phyloP scores from a whole-genome alignment of 2,113 vertebrate genomes.

The Hippoglossus stenolepis region DNA sequence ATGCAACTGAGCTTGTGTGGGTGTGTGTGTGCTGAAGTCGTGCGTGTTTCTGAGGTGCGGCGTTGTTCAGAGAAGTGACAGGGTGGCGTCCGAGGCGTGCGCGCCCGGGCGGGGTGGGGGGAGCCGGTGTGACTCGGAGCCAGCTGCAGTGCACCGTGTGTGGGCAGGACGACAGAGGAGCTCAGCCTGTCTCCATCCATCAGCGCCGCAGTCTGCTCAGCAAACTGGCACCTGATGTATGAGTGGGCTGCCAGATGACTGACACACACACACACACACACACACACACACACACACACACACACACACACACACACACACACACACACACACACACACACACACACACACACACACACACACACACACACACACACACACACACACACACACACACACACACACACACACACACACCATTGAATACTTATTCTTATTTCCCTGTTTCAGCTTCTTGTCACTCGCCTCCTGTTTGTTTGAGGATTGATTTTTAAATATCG shows the following conservation, averaged over 20 bases:
- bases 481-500: not conserved
- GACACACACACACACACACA: slow-evolving; percentile 33
- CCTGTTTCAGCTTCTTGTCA: not conserved
- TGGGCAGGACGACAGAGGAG: slow-evolving; percentile 56
- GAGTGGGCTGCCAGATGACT: slow-evolving; percentile 57
- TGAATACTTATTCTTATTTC: no score
- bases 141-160: slow-evolving; percentile 50
- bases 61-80: slow-evolving; percentile 24
- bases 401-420: slow-evolving; percentile 18
- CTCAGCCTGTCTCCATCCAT: slow-evolving; percentile 64
- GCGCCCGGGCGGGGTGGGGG: not conserved
- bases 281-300: slow-evolving; percentile 4
- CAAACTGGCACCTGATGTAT: slow-evolving; percentile 63
- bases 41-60: slow-evolving; percentile 4
- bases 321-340: slow-evolving; percentile 37
- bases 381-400: slow-evolving; percentile 24
- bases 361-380: slow-evolving; percentile 29
- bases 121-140: not conserved
- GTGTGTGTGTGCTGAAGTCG: not conserved
- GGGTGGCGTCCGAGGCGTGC: not conserved
- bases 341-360: slow-evolving; percentile 30
- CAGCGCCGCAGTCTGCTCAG: slow-evolving; percentile 52
- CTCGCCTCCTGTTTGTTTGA: not conserved
- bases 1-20: not conserved
- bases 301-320: no score